Percentiles rank a stretch among this genome's conserved stretches.
Evolutionary conservation across 2,113 vertebrate species (phyloP).

Genomic region (Bubo scandiacus): DNA sequence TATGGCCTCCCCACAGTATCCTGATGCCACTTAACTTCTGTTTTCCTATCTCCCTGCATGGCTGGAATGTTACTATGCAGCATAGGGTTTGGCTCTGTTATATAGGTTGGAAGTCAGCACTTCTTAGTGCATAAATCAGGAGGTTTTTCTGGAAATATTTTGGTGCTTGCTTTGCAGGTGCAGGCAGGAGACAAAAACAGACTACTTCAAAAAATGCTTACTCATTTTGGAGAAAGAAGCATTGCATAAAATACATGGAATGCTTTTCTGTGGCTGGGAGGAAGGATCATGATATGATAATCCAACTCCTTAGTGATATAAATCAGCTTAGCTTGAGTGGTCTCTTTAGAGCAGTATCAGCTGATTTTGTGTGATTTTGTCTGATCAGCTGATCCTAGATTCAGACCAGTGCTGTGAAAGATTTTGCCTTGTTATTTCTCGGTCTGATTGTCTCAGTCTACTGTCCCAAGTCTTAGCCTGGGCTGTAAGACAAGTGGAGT

Average conservation of each 20-base stretch:
- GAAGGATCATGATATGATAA: neutral
- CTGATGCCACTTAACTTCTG: neutral
- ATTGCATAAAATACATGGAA: neutral
- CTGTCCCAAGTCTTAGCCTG: neutral
- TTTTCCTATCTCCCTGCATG: neutral
- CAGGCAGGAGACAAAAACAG: constrained; percentile 42
- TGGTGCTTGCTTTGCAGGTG: constrained; percentile 53
- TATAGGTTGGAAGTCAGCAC: neutral
- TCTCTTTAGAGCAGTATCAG: neutral
- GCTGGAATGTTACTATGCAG: neutral
- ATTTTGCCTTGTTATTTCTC: neutral
- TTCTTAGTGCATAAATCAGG: constrained; percentile 14
- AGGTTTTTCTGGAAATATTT: constrained; percentile 38
- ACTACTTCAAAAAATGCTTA: constrained; percentile 45
- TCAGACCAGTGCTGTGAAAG: neutral
- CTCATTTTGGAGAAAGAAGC: constrained; percentile 26
- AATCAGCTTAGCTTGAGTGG: neutral
- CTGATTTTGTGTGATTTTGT: constrained; percentile 7
- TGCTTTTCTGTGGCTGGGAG: neutral
- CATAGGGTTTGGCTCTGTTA: neutral
- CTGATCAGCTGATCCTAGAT: constrained; percentile 3
- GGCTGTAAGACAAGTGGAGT: neutral
- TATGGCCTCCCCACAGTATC: neutral
- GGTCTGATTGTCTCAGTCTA: neutral
- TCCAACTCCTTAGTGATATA: neutral